phyloP scores from a whole-genome alignment of 2,888 invertebrate genomes.

The Platypus cylindrus region DNA sequence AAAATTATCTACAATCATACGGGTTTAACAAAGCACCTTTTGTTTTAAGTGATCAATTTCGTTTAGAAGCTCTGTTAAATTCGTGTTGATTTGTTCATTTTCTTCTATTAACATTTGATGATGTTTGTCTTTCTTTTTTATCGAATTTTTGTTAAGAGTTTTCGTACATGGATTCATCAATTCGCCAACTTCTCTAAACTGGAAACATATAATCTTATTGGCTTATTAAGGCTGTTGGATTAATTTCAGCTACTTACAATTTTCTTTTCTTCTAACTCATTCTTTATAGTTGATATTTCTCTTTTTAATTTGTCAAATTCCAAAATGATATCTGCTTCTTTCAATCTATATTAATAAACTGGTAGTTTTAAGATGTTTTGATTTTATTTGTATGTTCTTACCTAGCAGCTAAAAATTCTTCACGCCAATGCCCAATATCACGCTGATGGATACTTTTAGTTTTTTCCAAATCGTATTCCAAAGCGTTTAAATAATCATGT shows the following conservation, averaged over 20 bases:
- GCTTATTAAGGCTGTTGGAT: background rate
- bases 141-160: constrained; percentile 4
- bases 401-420: constrained; percentile 17
- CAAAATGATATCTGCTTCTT: constrained; percentile 17
- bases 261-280: constrained; percentile 14
- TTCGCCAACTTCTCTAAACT: constrained; percentile 10
- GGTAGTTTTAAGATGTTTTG: background rate
- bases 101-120: constrained; percentile 9
- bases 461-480: constrained; percentile 16
- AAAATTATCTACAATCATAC: background rate
- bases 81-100: constrained; percentile 12
- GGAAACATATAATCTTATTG: constrained; percentile 3
- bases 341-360: constrained; percentile 7
- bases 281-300: constrained; percentile 14
- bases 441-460: constrained; percentile 8
- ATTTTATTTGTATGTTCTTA: constrained; percentile 2
- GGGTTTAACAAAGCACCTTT: constrained; percentile 8
- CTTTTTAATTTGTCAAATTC: constrained; percentile 18
- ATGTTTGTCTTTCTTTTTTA: constrained; percentile 7
- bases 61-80: constrained; percentile 14
- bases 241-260: constrained; percentile 10
- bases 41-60: constrained; percentile 18
- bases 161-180: constrained; percentile 1
- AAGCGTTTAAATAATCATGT: constrained; percentile 10
- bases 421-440: constrained; percentile 16